phyloP scores from a whole-genome alignment of 92 coral and sea anemone species.

The Porites divaricata region DNA sequence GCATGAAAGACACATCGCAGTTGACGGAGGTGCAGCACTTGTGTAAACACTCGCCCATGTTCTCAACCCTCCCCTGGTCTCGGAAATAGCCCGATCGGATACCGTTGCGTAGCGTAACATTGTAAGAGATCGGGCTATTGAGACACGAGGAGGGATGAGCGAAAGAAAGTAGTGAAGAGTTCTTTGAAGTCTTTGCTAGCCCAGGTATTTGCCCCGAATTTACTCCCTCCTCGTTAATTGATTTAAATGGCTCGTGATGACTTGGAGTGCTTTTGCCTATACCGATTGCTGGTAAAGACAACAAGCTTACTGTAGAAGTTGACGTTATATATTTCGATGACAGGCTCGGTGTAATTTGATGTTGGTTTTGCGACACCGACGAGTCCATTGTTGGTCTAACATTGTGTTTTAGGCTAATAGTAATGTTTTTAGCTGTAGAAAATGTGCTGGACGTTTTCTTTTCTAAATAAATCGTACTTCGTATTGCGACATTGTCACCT shows the following conservation, averaged over 20 bases:
- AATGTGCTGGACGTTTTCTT: not conserved
- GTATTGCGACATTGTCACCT: not conserved
- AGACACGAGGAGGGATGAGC: conserved; percentile 91
- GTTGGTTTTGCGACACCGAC: conserved; percentile 8
- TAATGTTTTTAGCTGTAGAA: not conserved
- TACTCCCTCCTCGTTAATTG: conserved; percentile 14
- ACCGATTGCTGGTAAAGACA: conserved; percentile 26
- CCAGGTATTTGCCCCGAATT: conserved; percentile 66
- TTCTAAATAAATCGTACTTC: not conserved
- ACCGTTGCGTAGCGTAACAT: conserved; percentile 99
- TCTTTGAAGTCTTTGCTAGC: conserved; percentile 70
- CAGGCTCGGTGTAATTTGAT: conserved; percentile 1
- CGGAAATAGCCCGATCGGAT: conserved; percentile 99
- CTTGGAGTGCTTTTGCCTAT: not conserved
- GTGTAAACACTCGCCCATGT: conserved; percentile 77
- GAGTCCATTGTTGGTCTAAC: not conserved
- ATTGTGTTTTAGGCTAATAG: not conserved
- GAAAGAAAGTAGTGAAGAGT: conserved; percentile 21
- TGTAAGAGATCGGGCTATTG: conserved; percentile 99
- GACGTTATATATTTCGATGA: not conserved
- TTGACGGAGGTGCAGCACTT: conserved; percentile 79
- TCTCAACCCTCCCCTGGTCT: conserved; percentile 99
- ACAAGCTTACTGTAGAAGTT: not conserved
- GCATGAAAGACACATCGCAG: conserved; percentile 92
- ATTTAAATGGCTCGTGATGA: conserved; percentile 13